Base-by-base conservation (phyloP, 2,797 vertebrate species). In the Tympanoctomys barrerae region DNA sequence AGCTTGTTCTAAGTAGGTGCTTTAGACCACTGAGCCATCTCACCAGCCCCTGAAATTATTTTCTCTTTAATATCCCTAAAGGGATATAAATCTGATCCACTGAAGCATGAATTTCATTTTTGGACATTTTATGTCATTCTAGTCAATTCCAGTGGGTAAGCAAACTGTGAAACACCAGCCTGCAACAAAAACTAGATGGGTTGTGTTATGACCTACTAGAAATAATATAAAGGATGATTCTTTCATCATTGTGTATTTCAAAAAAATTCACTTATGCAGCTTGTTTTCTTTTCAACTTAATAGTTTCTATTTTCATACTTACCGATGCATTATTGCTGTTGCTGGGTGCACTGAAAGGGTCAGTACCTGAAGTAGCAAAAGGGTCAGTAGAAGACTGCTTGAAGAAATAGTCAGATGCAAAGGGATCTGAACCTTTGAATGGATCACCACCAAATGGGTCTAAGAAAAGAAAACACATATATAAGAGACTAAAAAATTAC, bases 351-450 rank as follows among this genome's bases (percentile, higher is more conserved):
- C 98, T 98, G 97, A 99, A 99, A n/a, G 99, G 99, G 97, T 99
- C 99, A 1, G 97, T 97, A 77, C 96, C 97, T 54, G 99, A 97
- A 92, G 98, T 92, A 82, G 98, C 92, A 98, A 99, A 99, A 78
- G 98, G 98, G 96, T 98, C 98, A 0, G 97, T 70, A 78, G 99
- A 98, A 79, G 99, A 97, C 46, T 99, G 99, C 68, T 99, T 98
- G 97, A 99, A 99, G 98, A 99, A 99, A 66, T 98, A 98, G 97
- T 99, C 99, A 82, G 99, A 98, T 66, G 99, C 99, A 98, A 99
- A 99, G 46, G 99, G 99, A 97, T 99, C 99, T 10, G 99, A 99
- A 95, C 99, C 99, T 99, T 99, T 99, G 98, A 99, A 99, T 39
- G 99, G 99, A 98, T 99, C 99, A 82, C 99, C 99, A 89, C 99